Evolutionary conservation across 2,797 vertebrate species (phyloP), one percentile per base, ranked within the genome.

Genomic region (Hafferia zeledoni): DNA sequence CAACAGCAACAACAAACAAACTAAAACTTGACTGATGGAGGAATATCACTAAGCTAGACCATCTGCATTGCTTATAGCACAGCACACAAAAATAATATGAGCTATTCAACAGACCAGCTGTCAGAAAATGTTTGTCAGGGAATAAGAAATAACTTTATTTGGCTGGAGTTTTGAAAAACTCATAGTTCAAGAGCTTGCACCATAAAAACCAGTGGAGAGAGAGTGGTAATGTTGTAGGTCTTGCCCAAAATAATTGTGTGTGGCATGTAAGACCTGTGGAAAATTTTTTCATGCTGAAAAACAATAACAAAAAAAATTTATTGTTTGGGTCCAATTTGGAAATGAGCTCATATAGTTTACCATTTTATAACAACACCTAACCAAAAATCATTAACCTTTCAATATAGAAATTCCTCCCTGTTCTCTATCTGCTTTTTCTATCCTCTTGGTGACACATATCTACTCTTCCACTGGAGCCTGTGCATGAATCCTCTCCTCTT

Each of bases 41-140:
- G 92, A 92, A 46, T 94, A 95, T 93, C 82, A 80, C 80, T 92
- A 91, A 91, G 56, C 85, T 89, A 87, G 65, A 91, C 82, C 93
- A 94, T 95, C 77, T 93, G 91, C 95, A 94, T 93, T 96, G 85
- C 91, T 96, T 91, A 95, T 88, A 95, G 90, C 68, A 79, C 52
- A 85, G 60, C 92, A 87, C 60, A 93, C 84, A 96, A 79, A 96
- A 92, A 75, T 89, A 87, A 95, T 90, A 76, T 37, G 68, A 89
- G 61, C 77, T 79, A 89, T 96, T 96, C 81, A 87, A 77, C 56
- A 89, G 74, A 89, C 83, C 87, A 95, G 85, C 80, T 96, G 88
- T 94, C 74, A 94, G 71, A 89, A 95, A 92, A 87, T 55, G 19
- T 86, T 95, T 93, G 80, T 76, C 75, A 68, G 76, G 30, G 72